phyloP scores from a whole-genome alignment of 2,797 vertebrate genomes.

The Eutrigla gurnardus region DNA sequence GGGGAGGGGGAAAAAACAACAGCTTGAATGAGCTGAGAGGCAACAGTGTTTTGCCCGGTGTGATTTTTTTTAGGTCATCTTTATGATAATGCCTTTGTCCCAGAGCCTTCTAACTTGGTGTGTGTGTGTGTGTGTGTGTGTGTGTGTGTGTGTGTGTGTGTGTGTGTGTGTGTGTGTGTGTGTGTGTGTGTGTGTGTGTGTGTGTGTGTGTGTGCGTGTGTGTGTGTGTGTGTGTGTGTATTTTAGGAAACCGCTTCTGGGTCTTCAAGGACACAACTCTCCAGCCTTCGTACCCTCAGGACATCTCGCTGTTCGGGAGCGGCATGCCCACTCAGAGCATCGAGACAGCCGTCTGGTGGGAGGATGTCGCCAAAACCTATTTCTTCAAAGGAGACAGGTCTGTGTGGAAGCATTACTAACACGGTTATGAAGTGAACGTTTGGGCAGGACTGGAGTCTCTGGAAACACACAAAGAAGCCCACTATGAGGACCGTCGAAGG shows the following conservation, averaged over 20 bases:
- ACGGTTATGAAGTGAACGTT: constrained; percentile 11
- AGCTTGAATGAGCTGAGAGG: constrained; percentile 25
- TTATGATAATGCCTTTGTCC: constrained; percentile 45
- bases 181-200: constrained; percentile 15
- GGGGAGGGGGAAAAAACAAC: not conserved
- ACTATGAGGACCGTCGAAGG: not conserved
- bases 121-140: not conserved
- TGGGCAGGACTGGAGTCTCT: constrained; percentile 5
- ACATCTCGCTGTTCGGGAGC: constrained; percentile 93
- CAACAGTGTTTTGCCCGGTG: constrained; percentile 1
- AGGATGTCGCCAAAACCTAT: constrained; percentile 98
- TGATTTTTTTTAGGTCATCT: constrained; percentile 49
- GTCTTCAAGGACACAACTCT: constrained; percentile 98
- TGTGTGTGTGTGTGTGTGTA: constrained; percentile 12
- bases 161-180: no score
- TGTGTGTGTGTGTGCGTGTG: not conserved
- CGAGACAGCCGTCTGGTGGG: constrained; percentile 99
- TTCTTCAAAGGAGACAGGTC: constrained; percentile 99
- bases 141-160: constrained; percentile 7
- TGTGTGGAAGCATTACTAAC: constrained; percentile 63
- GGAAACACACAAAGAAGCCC: not conserved
- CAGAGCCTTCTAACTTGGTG: constrained; percentile 32
- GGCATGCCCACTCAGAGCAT: constrained; percentile 96
- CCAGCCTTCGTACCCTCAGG: constrained; percentile 96
- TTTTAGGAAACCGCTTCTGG: constrained; percentile 96